phyloP scores from a whole-genome alignment of 2,888 invertebrate species.

The Thera britannica region DNA sequence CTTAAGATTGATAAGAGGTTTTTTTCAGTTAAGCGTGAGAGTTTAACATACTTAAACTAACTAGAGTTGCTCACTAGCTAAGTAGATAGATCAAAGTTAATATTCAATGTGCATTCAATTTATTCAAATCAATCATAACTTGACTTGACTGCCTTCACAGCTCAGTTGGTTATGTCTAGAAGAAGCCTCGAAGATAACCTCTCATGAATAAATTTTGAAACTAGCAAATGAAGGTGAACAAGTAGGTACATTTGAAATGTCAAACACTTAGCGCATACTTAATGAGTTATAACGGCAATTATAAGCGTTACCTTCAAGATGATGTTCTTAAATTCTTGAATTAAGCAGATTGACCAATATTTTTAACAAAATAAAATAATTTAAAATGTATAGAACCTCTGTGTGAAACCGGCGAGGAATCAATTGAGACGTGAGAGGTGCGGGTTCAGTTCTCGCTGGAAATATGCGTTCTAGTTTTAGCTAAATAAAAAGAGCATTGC shows the following conservation, averaged over 20 bases:
- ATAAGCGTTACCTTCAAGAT: slow-evolving; percentile 21
- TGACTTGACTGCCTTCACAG: no score
- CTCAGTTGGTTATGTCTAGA: not conserved
- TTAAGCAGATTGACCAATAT: not conserved
- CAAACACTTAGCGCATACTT: not conserved
- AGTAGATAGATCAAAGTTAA: no score
- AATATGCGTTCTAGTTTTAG: not conserved
- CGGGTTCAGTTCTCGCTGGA: not conserved
- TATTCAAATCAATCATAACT: not conserved
- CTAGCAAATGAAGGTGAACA: slow-evolving; percentile 20
- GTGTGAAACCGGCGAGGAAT: no score
- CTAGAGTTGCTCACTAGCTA: not conserved
- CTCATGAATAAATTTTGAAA: slow-evolving; percentile 13
- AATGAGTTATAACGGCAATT: slow-evolving; percentile 10
- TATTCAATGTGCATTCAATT: not conserved
- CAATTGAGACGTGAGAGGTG: no score
- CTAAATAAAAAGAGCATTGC: no score
- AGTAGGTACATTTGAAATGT: slow-evolving; percentile 22
- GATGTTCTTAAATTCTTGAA: not conserved
- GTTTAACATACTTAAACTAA: not conserved
- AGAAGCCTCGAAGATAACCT: slow-evolving; percentile 10
- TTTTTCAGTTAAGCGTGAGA: slow-evolving; percentile 19
- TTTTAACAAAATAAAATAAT: no score
- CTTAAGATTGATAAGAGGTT: slow-evolving; percentile 20
- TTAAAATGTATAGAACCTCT: no score